These are phyloP conservation scores for Anoura caudifer DNA, from an alignment of 2,113 vertebrate species.

Conservation along the genomic window DNA sequence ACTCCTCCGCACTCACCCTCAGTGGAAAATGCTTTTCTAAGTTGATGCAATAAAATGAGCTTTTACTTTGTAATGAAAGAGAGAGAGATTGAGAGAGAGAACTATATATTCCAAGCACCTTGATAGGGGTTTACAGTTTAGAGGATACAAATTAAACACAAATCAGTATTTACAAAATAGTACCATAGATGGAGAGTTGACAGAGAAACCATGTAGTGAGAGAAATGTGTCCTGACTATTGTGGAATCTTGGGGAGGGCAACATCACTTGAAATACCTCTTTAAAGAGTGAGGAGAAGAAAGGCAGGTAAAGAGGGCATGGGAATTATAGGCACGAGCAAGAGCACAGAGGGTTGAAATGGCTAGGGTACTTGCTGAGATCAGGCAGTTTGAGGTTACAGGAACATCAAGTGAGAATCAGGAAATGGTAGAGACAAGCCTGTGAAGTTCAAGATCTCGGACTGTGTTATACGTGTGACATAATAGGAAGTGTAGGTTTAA, in stretches of 20 bases:
- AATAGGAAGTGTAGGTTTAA: not conserved
- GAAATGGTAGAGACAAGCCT: not conserved
- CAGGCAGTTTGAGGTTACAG: not conserved
- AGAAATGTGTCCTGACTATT: not conserved
- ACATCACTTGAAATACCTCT: not conserved
- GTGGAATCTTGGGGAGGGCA: not conserved
- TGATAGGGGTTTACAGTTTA: not conserved
- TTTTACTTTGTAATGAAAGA: not conserved
- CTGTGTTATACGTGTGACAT: not conserved
- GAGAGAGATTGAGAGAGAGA: not conserved
- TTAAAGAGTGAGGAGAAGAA: not conserved
- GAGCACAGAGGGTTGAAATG: not conserved
- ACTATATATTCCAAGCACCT: not conserved
- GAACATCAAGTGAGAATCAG: not conserved
- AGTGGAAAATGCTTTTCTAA: conserved; percentile 15
- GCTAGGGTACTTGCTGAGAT: not conserved
- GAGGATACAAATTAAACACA: not conserved
- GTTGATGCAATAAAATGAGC: not conserved
- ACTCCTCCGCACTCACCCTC: not conserved
- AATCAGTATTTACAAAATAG: not conserved
- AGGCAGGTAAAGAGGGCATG: not conserved
- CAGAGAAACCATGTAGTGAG: not conserved
- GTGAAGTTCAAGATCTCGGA: too few relatives aligned
- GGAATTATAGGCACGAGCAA: not conserved
- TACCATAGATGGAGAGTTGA: not conserved